Conservation (phyloP, 2,797 vertebrate species). For the Ara ararauna region DNA sequence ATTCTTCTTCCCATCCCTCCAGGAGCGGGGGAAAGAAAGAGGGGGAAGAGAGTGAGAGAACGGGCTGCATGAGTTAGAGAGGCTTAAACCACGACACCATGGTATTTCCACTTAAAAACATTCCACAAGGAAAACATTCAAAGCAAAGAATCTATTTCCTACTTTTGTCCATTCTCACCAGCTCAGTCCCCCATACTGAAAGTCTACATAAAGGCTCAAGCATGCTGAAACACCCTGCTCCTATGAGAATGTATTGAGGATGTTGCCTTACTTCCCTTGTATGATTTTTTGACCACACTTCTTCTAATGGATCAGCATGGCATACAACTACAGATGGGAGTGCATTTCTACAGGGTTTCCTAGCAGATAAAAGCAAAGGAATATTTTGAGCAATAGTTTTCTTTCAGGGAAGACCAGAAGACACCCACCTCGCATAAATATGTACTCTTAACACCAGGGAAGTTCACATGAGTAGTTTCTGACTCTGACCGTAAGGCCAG, state of each 20-base stretch:
- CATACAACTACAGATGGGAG: background rate
- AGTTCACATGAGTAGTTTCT: background rate
- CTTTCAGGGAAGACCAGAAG: background rate
- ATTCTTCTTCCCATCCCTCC: too few relatives aligned
- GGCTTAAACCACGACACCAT: too few relatives aligned
- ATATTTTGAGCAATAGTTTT: background rate
- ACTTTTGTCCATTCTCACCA: background rate
- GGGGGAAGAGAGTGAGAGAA: too few relatives aligned
- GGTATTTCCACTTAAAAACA: background rate
- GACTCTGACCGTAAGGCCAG: background rate
- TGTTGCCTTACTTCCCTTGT: too few relatives aligned
- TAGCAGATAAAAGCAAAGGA: too few relatives aligned
- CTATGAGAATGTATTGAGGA: background rate
- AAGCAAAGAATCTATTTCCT: background rate
- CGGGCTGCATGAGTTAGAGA: too few relatives aligned
- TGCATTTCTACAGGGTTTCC: too few relatives aligned
- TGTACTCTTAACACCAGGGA: rapidly evolving
- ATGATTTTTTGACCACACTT: background rate
- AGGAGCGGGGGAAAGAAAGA: too few relatives aligned
- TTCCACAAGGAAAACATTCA: background rate
- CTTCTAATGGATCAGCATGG: background rate
- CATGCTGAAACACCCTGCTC: background rate
- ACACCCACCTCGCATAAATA: background rate
- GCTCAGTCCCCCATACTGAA: background rate
- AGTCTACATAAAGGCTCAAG: background rate